Evolutionary conservation across 2,888 invertebrate genomes (phyloP).

Genomic region (Chaitophorus viminalis): DNA sequence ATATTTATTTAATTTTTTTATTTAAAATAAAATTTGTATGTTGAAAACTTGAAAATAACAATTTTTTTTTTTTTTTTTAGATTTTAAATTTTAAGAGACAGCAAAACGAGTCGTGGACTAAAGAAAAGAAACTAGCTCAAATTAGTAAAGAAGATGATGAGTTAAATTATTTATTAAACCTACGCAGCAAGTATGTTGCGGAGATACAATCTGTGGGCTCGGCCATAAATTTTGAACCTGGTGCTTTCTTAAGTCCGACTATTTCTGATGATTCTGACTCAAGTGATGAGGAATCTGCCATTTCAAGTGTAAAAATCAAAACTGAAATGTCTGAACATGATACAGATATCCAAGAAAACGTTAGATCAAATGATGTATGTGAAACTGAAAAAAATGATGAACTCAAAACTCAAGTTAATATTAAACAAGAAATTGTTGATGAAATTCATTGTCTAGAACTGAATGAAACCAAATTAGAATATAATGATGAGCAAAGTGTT

Average conservation of each 20-base stretch:
- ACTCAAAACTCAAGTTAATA: background rate
- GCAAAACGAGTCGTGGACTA: conserved; percentile 49
- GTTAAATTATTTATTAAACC: conserved; percentile 14
- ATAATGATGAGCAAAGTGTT: background rate
- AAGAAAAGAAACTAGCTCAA: conserved; percentile 44
- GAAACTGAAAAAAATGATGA: background rate
- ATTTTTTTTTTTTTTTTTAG: conserved; percentile 36
- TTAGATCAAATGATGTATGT: background rate
- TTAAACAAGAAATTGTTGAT: conserved; percentile 28
- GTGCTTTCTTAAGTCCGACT: background rate
- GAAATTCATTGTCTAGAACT: background rate
- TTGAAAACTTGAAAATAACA: background rate
- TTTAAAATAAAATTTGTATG: no score
- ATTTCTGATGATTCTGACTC: conserved; percentile 45
- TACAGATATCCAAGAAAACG: background rate
- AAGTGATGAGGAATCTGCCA: conserved; percentile 37
- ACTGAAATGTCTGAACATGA: conserved; percentile 31
- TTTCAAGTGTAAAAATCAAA: conserved; percentile 26
- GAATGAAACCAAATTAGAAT: background rate
- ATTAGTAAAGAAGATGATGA: conserved; percentile 35
- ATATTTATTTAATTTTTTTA: no score
- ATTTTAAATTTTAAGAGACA: conserved; percentile 49
- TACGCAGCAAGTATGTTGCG: conserved; percentile 4
- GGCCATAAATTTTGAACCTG: background rate
- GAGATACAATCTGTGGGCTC: background rate